A percentile compares a stretch with the other conserved stretches of the same genome.
Conservation (phyloP, 1,140 invertebrate species). For the Pentalonia nigronervosa region DNA sequence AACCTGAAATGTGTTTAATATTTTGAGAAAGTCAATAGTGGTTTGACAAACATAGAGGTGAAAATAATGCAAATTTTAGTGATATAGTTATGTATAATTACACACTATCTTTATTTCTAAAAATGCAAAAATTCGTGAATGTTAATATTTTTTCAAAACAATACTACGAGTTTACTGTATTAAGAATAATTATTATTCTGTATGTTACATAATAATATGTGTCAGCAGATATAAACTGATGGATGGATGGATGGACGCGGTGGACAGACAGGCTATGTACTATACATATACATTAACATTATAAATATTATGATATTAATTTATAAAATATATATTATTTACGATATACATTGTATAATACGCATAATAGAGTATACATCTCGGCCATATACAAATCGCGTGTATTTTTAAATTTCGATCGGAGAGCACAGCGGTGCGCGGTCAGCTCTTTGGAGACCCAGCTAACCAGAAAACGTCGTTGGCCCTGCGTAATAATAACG, state of each 20-base stretch:
- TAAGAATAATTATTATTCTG: neutral
- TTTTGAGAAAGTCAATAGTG: neutral
- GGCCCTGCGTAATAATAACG: neutral
- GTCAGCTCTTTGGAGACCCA: neutral
- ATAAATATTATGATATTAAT: neutral
- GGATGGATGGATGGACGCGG: too few relatives aligned
- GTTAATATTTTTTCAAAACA: neutral
- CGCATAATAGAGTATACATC: neutral
- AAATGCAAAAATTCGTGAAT: too few relatives aligned
- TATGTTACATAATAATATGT: neutral
- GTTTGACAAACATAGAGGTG: neutral
- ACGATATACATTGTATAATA: neutral
- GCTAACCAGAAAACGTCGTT: conserved; percentile 16
- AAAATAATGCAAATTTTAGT: neutral
- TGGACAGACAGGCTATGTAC: too few relatives aligned
- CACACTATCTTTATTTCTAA: too few relatives aligned
- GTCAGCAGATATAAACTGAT: neutral
- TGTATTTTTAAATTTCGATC: conserved; percentile 10
- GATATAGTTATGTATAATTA: too few relatives aligned
- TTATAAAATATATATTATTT: neutral
- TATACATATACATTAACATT: neutral
- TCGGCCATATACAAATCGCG: neutral
- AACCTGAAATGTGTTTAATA: neutral
- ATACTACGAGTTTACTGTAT: neutral
- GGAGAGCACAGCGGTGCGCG: neutral